Evolutionary conservation across 2,888 invertebrate species (phyloP).

Genomic region (Gonocerus acuteangulatus): DNA sequence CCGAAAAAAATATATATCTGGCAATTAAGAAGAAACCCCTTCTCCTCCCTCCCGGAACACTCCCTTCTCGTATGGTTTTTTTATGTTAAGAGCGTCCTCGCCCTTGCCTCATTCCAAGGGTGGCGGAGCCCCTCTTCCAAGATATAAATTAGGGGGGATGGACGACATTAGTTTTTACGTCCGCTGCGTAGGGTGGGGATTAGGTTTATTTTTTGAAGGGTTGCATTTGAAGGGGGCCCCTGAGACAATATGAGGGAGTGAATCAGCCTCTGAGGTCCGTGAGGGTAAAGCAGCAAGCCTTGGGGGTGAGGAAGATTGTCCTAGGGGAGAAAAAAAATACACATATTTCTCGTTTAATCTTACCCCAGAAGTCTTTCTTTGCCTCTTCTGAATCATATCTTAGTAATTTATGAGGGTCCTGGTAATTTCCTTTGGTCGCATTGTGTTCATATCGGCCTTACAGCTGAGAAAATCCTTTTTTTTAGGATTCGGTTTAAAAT

Average conservation of each 20-base stretch:
- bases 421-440: not conserved
- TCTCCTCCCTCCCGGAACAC: not conserved
- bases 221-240: not conserved
- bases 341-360: slow-evolving; percentile 19
- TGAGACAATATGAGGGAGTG: slow-evolving; percentile 18
- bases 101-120: not conserved
- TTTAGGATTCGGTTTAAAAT: too few relatives aligned
- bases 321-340: slow-evolving; percentile 6
- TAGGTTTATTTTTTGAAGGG: slow-evolving; percentile 25
- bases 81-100: slow-evolving; percentile 15
- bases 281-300: slow-evolving; percentile 4
- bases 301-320: not conserved
- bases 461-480: not conserved
- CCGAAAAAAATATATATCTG: not conserved
- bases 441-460: not conserved
- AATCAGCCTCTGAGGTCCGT: slow-evolving; percentile 14
- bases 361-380: not conserved
- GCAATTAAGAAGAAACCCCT: slow-evolving; percentile 14
- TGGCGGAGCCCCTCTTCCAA: not conserved
- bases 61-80: slow-evolving; percentile 5
- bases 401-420: not conserved
- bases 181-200: slow-evolving; percentile 21
- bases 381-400: slow-evolving; percentile 13
- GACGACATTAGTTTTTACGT: slow-evolving; percentile 26
- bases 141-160: slow-evolving; percentile 18